These are phyloP conservation scores for Nesometra sesokonis DNA, from an alignment of 35 echinoderm and acorn worm species.

Conservation along the genomic window DNA sequence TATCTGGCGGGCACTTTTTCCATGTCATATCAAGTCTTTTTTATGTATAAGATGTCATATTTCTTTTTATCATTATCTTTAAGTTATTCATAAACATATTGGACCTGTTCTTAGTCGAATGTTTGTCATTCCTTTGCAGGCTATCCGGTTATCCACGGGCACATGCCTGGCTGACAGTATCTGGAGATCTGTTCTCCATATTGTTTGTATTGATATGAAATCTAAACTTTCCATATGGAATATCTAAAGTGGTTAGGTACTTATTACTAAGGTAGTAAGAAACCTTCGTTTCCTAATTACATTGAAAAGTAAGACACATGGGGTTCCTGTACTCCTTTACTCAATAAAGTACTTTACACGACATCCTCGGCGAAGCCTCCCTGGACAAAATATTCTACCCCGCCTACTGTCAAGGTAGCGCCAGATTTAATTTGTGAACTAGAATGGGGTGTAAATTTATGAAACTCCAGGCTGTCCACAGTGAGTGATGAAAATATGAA, in stretches of 20 bases:
- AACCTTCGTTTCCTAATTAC: not conserved
- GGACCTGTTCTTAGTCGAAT: not conserved
- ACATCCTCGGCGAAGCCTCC: not conserved
- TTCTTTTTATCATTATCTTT: too few species aligned
- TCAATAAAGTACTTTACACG: not conserved
- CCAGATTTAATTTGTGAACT: not conserved
- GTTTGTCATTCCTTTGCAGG: not conserved
- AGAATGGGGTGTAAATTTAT: not conserved
- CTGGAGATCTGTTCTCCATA: not conserved
- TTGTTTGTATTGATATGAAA: not conserved
- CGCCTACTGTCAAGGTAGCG: not conserved
- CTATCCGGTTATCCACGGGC: not conserved
- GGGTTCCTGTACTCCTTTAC: not conserved
- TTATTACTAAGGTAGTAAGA: not conserved
- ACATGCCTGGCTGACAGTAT: not conserved
- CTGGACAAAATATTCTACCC: not conserved
- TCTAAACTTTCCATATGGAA: not conserved
- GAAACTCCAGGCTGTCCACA: too few species aligned
- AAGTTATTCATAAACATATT: too few species aligned
- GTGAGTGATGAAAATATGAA: too few species aligned
- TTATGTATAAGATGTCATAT: too few species aligned
- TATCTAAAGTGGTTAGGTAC: not conserved
- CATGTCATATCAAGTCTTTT: too few species aligned
- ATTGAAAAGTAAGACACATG: not conserved
- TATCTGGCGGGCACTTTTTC: too few species aligned